Evolutionary conservation across 35 echinoderm and acorn worm species (phyloP).

Genomic region (Ophioderma brevispina): DNA sequence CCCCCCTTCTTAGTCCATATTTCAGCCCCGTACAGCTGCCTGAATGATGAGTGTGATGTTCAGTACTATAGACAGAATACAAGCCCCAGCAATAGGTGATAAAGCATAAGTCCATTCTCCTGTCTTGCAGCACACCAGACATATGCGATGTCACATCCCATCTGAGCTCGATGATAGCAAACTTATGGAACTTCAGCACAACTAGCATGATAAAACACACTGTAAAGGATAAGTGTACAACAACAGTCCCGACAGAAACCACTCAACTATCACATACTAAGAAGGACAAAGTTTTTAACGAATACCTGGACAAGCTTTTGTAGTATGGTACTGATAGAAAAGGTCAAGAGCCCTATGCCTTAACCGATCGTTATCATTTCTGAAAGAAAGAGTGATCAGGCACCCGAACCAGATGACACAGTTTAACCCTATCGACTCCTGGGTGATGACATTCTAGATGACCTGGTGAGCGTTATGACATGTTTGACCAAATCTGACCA

Average conservation of each 20-base stretch:
- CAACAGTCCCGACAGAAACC: background rate
- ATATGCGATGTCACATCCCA: too few species aligned
- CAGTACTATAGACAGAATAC: too few species aligned
- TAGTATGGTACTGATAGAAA: background rate
- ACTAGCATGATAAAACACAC: background rate
- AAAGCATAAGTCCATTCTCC: too few species aligned
- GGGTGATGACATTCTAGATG: too few species aligned
- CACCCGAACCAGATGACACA: slow-evolving; percentile 16
- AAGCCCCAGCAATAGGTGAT: too few species aligned
- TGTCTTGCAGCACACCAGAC: too few species aligned
- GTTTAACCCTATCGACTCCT: slow-evolving; percentile 44
- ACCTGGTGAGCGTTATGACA: background rate
- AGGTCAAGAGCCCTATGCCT: background rate
- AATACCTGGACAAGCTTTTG: background rate
- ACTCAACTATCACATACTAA: background rate
- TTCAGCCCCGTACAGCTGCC: too few species aligned
- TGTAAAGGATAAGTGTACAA: background rate
- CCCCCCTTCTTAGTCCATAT: too few species aligned
- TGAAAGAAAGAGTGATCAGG: slow-evolving; percentile 35
- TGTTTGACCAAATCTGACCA: slow-evolving; percentile 17
- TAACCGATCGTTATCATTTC: background rate
- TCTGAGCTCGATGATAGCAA: too few species aligned
- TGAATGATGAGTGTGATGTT: too few species aligned
- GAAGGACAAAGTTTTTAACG: background rate
- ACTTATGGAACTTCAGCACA: too few species aligned